A percentile compares a stretch with the other conserved stretches of the same genome.
Evolutionary conservation across 1,140 invertebrate species (phyloP).

Genomic region (Drosophila sp.): DNA sequence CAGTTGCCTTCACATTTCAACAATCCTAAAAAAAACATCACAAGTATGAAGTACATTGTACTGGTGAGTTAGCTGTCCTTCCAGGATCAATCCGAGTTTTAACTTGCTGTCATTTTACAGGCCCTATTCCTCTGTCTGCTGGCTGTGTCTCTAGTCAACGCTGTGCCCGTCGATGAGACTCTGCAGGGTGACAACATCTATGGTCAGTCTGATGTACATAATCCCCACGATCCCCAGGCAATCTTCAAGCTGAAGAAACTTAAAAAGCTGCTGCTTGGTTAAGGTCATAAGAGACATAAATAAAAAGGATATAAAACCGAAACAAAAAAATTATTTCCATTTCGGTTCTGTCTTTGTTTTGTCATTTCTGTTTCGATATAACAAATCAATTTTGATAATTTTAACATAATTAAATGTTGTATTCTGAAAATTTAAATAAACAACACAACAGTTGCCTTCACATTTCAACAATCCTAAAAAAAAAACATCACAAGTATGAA

Average conservation of each 20-base stretch:
- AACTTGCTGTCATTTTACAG: slow-evolving; percentile 38
- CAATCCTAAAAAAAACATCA: neutral
- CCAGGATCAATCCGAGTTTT: neutral
- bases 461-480: too few species aligned
- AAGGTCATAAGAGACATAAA: too few species aligned
- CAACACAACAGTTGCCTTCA: slow-evolving; percentile 48
- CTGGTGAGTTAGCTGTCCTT: slow-evolving; percentile 59
- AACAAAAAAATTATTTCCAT: too few species aligned
- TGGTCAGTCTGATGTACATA: slow-evolving; percentile 62
- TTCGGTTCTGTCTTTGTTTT: too few species aligned
- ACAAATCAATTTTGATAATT: too few species aligned
- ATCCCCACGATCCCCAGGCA: slow-evolving; percentile 71
- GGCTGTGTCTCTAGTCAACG: slow-evolving; percentile 61
- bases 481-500: slow-evolving; percentile 57
- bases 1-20: slow-evolving; percentile 39
- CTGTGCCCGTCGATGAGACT: slow-evolving; percentile 75
- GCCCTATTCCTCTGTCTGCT: slow-evolving; percentile 69
- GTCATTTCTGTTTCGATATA: too few species aligned
- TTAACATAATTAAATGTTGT: too few species aligned
- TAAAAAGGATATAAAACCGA: too few species aligned
- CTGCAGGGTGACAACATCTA: slow-evolving; percentile 74
- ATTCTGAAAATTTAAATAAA: too few species aligned
- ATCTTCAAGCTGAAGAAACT: slow-evolving; percentile 83
- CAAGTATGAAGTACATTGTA: slow-evolving; percentile 69
- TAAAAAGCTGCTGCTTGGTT: slow-evolving; percentile 77